A percentile compares a stretch with the other conserved stretches of the same genome.
Conservation (phyloP, 2,797 vertebrate species). For the Cirrhinus molitorella region DNA sequence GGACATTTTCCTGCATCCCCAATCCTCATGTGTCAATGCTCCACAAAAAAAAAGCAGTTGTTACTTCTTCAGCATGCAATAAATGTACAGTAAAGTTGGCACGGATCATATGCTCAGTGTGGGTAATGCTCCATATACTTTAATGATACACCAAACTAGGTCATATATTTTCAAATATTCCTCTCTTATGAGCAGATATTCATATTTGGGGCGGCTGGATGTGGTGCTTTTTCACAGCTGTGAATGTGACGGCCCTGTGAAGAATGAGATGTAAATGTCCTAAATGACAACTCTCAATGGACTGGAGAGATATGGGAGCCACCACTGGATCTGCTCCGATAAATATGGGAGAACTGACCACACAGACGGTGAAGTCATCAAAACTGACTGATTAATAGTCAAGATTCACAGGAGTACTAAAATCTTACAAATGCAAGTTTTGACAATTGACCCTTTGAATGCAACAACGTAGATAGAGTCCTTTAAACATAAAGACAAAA, state of each 20-base stretch:
- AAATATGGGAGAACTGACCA: not conserved
- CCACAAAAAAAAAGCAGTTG: slow-evolving; percentile 62
- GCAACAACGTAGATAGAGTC: not conserved
- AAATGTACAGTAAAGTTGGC: slow-evolving; percentile 78
- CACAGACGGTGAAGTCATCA: not conserved
- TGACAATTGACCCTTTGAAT: not conserved
- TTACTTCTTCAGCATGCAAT: slow-evolving; percentile 74
- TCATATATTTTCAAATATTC: slow-evolving; percentile 74
- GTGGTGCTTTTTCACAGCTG: slow-evolving; percentile 27
- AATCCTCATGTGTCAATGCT: slow-evolving; percentile 44
- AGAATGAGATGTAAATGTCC: slow-evolving; percentile 26
- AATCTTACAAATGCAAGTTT: not conserved
- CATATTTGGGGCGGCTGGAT: slow-evolving; percentile 47
- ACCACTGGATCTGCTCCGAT: slow-evolving; percentile 3
- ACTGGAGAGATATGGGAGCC: not conserved
- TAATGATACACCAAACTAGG: slow-evolving; percentile 74
- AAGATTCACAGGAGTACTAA: not conserved
- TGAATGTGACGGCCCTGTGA: slow-evolving; percentile 13
- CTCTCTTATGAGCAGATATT: slow-evolving; percentile 67
- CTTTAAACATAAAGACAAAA: not conserved
- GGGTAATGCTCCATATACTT: slow-evolving; percentile 82
- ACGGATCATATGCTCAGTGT: slow-evolving; percentile 71
- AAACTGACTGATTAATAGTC: not conserved
- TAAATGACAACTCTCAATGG: slow-evolving; percentile 12
- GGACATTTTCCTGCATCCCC: slow-evolving; percentile 29